Evolutionary conservation across 2,888 invertebrate species (phyloP), one percentile per base, ranked within the genome.

Genomic region (Rhaphigaster nebulosa): DNA sequence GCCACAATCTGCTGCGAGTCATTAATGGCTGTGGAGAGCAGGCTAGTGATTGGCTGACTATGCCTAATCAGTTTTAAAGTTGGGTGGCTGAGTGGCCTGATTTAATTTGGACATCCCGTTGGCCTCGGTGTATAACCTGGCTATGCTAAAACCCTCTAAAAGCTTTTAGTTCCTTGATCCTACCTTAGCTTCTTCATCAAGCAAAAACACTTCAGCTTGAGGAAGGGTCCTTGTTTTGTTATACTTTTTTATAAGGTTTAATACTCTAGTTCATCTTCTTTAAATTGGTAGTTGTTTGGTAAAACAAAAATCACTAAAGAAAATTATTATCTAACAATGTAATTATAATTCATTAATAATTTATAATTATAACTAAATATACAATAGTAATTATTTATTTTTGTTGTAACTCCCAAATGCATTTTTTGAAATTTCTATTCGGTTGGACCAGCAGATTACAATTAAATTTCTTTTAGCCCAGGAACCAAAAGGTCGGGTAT

Each of bases 81-180:
- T 38, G 70, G 70, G 4, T n/a, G 29, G 13, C 65, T 65, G 65
- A 65, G 65, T 65, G 65, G 29, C 65, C 34, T 76, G 23, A 76
- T 76, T 76, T 38, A 76, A 76, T 76, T 76, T 76, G 70, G 70
- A 76, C 70, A 38, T 76, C 70, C 70, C 70, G 20, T 76, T 76
- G 70, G 38, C 18, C 70, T 1, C 34, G 8, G 34, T 20, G 20
- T 38, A 76, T 38, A 29, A 6, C 34, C 38, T 5, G 70, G 70
- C 18, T 38, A 38, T 76, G 34, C 70, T 76, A 76, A 76, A 38
- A 0, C 70, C 20, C 20, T 8, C 34, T 76, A 76, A 76, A 76
- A 76, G 70, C 70, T 76, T 76, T 76, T 38, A 76, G 34, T 26
- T 38, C 70, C 70, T 76, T 76, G 26, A 76, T 76, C 70, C 70